Percentiles rank a stretch among this genome's conserved stretches.
These are phyloP conservation scores for Mizuhopecten yessoensis DNA, from an alignment of 1,140 invertebrate species.

Conservation along the genomic window DNA sequence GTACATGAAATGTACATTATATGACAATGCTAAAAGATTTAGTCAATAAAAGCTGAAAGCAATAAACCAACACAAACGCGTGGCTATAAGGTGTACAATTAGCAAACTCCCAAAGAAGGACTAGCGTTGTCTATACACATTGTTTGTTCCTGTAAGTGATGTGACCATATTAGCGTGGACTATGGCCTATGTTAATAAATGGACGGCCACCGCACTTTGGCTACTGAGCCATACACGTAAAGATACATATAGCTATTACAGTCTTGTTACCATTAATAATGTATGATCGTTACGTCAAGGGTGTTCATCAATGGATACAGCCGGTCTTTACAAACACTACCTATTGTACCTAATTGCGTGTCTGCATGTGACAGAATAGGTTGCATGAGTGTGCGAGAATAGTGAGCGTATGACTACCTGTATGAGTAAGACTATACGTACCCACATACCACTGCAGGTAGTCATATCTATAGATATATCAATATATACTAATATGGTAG, in stretches of 20 bases:
- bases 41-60: constrained; percentile 32
- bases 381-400: too few species aligned
- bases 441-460: too few species aligned
- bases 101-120: not conserved
- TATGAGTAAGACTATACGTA: too few species aligned
- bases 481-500: too few species aligned
- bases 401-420: too few species aligned
- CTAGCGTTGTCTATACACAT: not conserved
- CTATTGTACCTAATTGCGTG: too few species aligned
- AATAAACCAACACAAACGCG: not conserved
- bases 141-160: not conserved
- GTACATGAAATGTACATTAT: constrained; percentile 34
- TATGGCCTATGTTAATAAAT: not conserved
- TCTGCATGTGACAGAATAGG: too few species aligned
- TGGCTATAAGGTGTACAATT: not conserved
- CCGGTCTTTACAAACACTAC: not conserved
- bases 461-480: too few species aligned
- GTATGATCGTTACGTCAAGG: not conserved
- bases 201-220: not conserved
- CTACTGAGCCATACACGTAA: not conserved
- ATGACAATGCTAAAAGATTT: constrained; percentile 2
- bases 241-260: not conserved
- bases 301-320: not conserved
- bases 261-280: not conserved
- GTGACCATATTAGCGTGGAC: not conserved